Percentiles rank a stretch among this genome's conserved stretches.
phyloP scores from a whole-genome alignment of 2,888 invertebrate species.

The Acrocyrtus sp. region DNA sequence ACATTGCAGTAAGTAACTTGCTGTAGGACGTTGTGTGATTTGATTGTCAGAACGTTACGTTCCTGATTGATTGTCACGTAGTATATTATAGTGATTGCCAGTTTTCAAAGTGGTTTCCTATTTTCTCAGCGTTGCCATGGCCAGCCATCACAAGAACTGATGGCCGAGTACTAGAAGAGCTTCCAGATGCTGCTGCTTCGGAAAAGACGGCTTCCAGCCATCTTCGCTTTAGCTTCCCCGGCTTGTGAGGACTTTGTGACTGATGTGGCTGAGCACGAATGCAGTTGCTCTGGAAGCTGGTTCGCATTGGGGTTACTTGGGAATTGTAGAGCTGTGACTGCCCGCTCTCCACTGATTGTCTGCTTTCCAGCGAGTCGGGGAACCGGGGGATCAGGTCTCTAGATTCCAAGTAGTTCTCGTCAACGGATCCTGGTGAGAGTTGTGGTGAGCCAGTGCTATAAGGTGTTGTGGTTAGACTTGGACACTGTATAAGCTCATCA shows the following conservation, averaged over 20 bases:
- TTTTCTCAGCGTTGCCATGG: background rate
- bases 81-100: too few relatives aligned
- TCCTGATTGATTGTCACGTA: too few relatives aligned
- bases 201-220: constrained; percentile 61
- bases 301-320: constrained; percentile 53
- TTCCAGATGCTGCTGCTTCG: too few relatives aligned
- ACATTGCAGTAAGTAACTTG: too few relatives aligned
- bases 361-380: background rate
- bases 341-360: background rate
- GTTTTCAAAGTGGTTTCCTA: too few relatives aligned
- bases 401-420: constrained; percentile 28
- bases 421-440: constrained; percentile 39
- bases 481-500: too few relatives aligned
- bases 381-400: background rate
- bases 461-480: background rate
- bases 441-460: constrained; percentile 15
- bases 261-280: constrained; percentile 30
- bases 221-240: constrained; percentile 61
- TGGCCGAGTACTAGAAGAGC: constrained; percentile 48
- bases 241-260: constrained; percentile 35
- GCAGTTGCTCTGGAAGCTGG: constrained; percentile 52
- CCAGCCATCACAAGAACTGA: constrained; percentile 63
- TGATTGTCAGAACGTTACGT: too few relatives aligned
- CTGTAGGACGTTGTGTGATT: too few relatives aligned
- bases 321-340: background rate